Conservation (phyloP, 1,140 invertebrate species). For the Heliconius himera region DNA sequence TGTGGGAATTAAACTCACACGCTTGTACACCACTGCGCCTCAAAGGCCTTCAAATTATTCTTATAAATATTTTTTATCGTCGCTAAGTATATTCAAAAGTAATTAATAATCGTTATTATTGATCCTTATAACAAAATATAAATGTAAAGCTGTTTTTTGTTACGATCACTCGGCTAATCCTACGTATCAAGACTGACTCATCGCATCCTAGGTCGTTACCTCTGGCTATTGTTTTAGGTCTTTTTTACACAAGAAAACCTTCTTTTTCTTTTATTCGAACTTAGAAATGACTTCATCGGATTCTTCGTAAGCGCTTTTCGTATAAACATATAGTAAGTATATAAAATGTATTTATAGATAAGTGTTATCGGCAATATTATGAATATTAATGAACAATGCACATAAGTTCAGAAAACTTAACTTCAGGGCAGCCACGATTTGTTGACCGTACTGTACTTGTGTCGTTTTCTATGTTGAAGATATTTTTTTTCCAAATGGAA, state of each 20-base stretch:
- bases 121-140: not conserved
- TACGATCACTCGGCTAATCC: not conserved
- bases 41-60: too few species aligned
- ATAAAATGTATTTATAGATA: too few species aligned
- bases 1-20: too few species aligned
- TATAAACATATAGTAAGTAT: not conserved
- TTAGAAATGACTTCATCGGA: slow-evolving; percentile 20
- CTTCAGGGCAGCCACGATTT: too few species aligned
- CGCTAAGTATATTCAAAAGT: too few species aligned
- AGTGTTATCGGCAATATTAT: too few species aligned
- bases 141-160: not conserved
- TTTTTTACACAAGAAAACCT: slow-evolving; percentile 36
- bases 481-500: too few species aligned
- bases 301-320: not conserved
- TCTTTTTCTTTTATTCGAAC: slow-evolving; percentile 3
- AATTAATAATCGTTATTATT: not conserved
- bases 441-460: too few species aligned
- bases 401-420: too few species aligned
- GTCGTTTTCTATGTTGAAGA: not conserved
- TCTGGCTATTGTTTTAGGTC: slow-evolving; percentile 49
- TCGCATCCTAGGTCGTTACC: slow-evolving; percentile 52
- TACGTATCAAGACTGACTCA: slow-evolving; percentile 48
- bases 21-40: too few species aligned
- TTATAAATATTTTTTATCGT: too few species aligned
- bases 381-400: too few species aligned